These are phyloP conservation scores for Scalopus aquaticus DNA, from an alignment of 2,113 vertebrate genomes.

Conservation along the genomic window DNA sequence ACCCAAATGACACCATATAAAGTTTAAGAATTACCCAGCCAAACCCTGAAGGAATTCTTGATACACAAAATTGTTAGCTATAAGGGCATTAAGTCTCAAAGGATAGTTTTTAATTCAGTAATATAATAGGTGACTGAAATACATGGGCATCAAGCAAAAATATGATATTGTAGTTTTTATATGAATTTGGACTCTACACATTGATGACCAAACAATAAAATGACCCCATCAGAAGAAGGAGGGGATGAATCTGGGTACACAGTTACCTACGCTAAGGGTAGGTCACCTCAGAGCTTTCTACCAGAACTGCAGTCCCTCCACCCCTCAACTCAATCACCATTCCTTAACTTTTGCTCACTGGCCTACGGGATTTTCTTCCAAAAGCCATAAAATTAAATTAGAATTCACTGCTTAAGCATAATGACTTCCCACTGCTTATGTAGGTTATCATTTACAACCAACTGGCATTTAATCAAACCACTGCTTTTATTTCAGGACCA, in stretches of 20 bases:
- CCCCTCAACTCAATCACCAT: not conserved
- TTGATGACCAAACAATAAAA: not conserved
- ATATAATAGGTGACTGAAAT: not conserved
- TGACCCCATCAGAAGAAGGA: not conserved
- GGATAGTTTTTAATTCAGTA: not conserved
- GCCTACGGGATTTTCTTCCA: constrained; percentile 51
- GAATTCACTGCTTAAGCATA: constrained; percentile 73
- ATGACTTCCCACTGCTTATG: constrained; percentile 75
- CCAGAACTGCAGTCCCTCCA: not conserved
- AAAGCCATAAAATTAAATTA: constrained; percentile 77
- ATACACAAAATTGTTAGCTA: not conserved
- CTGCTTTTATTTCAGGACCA: constrained; percentile 67
- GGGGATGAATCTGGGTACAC: not conserved
- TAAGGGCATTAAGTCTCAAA: not conserved
- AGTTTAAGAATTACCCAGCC: not conserved
- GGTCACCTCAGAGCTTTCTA: not conserved
- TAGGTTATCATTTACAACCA: constrained; percentile 77
- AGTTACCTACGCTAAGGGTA: not conserved
- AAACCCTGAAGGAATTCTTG: not conserved
- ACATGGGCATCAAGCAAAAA: not conserved
- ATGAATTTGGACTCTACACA: not conserved
- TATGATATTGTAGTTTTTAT: not conserved
- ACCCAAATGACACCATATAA: not conserved
- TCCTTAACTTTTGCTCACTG: constrained; percentile 31
- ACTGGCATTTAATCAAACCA: constrained; percentile 80